Base-by-base conservation (phyloP, 2,888 invertebrate genomes). In the Ypsolopha scabrella region DNA sequence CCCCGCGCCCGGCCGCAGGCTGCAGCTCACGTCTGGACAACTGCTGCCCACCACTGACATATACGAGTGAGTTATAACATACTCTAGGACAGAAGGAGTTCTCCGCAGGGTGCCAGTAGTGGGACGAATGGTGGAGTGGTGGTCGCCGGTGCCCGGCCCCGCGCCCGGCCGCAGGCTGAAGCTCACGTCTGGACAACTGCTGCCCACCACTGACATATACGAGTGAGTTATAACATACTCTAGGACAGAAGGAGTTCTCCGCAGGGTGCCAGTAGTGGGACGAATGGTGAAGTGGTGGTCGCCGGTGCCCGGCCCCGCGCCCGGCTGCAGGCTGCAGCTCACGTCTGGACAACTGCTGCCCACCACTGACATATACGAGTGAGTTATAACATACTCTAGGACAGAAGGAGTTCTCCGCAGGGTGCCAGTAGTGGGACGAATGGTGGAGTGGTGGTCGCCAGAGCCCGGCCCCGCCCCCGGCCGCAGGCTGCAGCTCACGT, bases 201-300 rank as follows among this genome's bases (percentile, higher is more conserved):
- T 8, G 44, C 7, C 11, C 7, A 44, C 14, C 33, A 13, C 35
- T 44, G 35, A 9, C 36, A 13, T 33, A 41, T 51, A n/a, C n/a
- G 24, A 24, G 24, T 24, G 24, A 24, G 24, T 24, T 24, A 24
- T 24, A 24, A 4, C 24, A 24, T 2, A 24, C 24, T 24, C 24
- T 24, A 24, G 24, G 2, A 24, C 24, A 24, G 2, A 24, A 24
- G 24, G 24, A 24, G 24, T 24, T 2, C 24, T 24, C n/a, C 88
- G 98, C 14, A 96, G 97, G 61, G 95, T 98, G 59, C 98, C 98
- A 0, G 94, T 98, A 2, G 95, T 99, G 53, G 96, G 98, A 0
- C 92, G 95, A 14, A 91, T 99, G 52, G 93, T 98, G 50, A 96
- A 97, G 82, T 99, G 98, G 98, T 97, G 96, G 94, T 94, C 96